Base-by-base conservation (phyloP, 2,888 invertebrate genomes). In the Epsilonema sp. region DNA sequence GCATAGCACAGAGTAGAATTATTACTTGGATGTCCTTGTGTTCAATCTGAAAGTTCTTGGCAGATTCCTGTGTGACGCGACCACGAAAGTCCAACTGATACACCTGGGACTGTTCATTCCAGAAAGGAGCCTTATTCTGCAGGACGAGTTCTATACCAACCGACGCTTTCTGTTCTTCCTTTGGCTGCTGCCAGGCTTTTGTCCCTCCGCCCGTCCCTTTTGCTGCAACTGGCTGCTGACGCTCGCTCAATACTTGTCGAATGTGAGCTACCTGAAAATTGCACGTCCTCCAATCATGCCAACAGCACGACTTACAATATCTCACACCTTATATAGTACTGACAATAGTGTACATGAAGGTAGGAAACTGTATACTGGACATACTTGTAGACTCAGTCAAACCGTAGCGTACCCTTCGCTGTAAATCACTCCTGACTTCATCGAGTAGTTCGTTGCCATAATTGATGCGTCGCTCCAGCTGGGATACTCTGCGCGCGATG, bases 71-170 rank as follows among this genome's bases (percentile, higher is more conserved):
- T 2, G 94, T 97, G 50, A 97, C 97, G 54, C 97, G 74, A 13
- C 97, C 97, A 3, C 94, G 94, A 71, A 97, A 97, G 71, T 97
- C 97, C 40, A 97, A 74, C 65, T 94, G 94, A 70, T 94, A 97
- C 16, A 97, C 94, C 69, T 97, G 94, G 65, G 86, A 89, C 69
- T 83, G 84, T 70, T 97, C 94, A 68, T 97, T 97, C 97, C 97
- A 97, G 77, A 89, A 80, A 16, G 89, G 89, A 8, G 80, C 79
- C 69, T 97, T 94, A 70, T 97, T 97, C 70, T 90, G 87, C 49
- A 58, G 53, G 83, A 92, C 86, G 8, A 31, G 8, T 60, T 89
- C 82, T 69, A 37, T 21, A 25, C 22, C 37, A 16, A 23, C 31
- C 8, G 31, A 16, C 31, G 31, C 31, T 11, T 8, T 16, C 16